phyloP scores from a whole-genome alignment of 2,113 vertebrate species.

The Sturnira hondurensis region DNA sequence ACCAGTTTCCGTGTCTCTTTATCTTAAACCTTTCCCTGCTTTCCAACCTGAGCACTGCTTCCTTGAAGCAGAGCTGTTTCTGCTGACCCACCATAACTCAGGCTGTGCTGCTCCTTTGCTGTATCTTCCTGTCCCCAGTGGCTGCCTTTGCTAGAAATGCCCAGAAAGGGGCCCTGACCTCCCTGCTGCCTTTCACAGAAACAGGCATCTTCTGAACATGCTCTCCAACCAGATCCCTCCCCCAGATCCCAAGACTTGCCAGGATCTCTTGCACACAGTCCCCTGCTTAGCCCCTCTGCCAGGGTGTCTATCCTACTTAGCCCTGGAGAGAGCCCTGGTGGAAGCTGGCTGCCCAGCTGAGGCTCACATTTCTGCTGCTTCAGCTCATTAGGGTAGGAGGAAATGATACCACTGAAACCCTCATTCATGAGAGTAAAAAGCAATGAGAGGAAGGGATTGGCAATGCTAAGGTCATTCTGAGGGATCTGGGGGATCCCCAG shows the following conservation, averaged over 20 bases:
- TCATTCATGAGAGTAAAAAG: not conserved
- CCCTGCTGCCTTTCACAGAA: not conserved
- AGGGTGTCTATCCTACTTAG: not conserved
- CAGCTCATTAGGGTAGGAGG: not conserved
- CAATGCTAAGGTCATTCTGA: not conserved
- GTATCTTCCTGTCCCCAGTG: accelerated
- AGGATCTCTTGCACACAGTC: not conserved
- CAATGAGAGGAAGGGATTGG: not conserved
- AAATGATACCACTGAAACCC: not conserved
- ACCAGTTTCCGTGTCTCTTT: not conserved
- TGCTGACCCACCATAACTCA: not conserved
- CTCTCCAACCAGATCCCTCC: not conserved
- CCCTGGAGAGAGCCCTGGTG: not conserved
- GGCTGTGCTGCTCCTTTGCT: accelerated
- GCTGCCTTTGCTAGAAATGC: accelerated
- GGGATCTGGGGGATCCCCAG: not conserved
- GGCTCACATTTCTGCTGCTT: not conserved
- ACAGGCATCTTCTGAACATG: not conserved
- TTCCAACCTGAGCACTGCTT: not conserved
- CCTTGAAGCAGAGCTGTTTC: not conserved
- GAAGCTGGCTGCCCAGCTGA: not conserved
- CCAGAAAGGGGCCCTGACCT: not conserved
- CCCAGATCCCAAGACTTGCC: not conserved
- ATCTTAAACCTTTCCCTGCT: not conserved
- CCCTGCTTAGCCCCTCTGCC: not conserved